phyloP scores from a whole-genome alignment of 2,888 invertebrate species.

The Ceraclea dissimilis region DNA sequence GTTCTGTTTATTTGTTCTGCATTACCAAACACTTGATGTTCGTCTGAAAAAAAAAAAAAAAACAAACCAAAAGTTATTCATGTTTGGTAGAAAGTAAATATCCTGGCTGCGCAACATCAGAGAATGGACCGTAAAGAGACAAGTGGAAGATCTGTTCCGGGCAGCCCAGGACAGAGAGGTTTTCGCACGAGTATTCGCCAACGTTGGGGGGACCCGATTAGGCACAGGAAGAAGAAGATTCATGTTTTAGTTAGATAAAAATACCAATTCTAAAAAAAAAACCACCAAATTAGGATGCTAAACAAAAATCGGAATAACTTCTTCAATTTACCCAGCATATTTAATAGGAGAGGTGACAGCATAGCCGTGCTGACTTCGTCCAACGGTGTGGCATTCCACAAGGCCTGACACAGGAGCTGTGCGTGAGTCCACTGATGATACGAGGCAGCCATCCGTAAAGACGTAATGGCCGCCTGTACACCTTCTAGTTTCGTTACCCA shows the following conservation, averaged over 20 bases:
- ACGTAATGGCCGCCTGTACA: constrained; percentile 29
- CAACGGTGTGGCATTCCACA: constrained; percentile 50
- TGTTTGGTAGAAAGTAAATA: no score
- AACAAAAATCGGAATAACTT: no score
- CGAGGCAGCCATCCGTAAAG: constrained; percentile 34
- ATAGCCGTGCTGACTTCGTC: constrained; percentile 13
- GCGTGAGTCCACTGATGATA: constrained; percentile 52
- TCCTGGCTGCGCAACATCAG: no score
- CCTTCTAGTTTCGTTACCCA: constrained; percentile 25
- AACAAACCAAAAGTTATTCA: not conserved
- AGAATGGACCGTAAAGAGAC: no score
- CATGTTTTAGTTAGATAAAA: no score
- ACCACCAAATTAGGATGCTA: no score
- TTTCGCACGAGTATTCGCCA: no score
- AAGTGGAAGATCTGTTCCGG: no score
- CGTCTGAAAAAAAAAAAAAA: constrained; percentile 37
- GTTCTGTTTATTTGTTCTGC: constrained; percentile 41
- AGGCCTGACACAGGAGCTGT: constrained; percentile 60
- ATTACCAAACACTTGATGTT: constrained; percentile 48
- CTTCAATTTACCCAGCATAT: constrained; percentile 44
- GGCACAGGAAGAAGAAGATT: no score
- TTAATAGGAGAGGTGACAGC: constrained; percentile 37
- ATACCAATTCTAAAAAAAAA: no score
- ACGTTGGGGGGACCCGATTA: no score
- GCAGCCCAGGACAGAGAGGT: no score